Evolutionary conservation across 2,113 vertebrate species (phyloP).

Genomic region (Cyrtonyx montezumae): DNA sequence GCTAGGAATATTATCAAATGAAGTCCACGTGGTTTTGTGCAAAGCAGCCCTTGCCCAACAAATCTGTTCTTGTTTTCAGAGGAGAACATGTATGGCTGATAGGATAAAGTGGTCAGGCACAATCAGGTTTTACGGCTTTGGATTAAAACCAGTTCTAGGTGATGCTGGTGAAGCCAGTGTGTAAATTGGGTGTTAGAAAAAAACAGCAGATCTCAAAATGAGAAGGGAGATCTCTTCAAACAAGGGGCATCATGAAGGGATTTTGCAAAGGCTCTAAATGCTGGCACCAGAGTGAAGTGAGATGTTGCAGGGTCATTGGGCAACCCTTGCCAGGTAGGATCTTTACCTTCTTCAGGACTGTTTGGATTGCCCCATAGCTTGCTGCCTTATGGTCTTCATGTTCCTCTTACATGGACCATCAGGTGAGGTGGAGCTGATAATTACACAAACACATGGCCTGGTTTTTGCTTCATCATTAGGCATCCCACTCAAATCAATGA

Average conservation of each 20-base stretch:
- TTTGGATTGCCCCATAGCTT: not conserved
- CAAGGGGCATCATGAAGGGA: not conserved
- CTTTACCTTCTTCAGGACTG: not conserved
- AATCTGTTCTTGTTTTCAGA: constrained; percentile 12
- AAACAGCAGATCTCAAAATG: not conserved
- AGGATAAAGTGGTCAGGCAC: not conserved
- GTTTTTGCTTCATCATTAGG: not conserved
- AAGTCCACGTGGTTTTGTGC: not conserved
- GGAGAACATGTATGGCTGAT: not conserved
- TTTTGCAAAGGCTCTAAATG: not conserved
- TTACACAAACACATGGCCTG: not conserved
- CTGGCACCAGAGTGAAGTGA: not conserved
- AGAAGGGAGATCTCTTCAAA: not conserved
- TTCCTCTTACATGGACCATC: not conserved
- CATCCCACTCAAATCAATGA: not conserved
- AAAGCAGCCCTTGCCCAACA: not conserved
- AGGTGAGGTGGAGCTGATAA: not conserved
- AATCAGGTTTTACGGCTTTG: not conserved
- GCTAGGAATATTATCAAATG: not conserved
- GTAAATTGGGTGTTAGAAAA: not conserved
- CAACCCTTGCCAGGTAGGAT: not conserved
- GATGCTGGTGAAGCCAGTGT: not conserved
- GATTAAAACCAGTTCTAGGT: not conserved
- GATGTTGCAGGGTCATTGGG: not conserved
- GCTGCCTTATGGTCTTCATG: not conserved